Base-by-base conservation (phyloP, 2,797 vertebrate species). In the Acanthis flammea region DNA sequence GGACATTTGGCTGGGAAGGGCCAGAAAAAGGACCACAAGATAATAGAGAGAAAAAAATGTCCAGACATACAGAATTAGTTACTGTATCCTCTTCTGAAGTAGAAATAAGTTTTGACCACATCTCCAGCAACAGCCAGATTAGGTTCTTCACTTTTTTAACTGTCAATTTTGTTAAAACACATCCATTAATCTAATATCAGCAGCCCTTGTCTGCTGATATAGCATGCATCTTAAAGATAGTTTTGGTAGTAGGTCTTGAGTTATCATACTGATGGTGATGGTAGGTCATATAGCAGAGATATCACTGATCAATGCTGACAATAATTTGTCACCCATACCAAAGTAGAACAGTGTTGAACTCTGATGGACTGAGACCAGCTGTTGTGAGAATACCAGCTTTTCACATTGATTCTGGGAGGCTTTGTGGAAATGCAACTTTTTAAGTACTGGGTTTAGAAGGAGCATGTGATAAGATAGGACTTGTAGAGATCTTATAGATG, bases 301-400 rank as follows among this genome's bases (percentile, higher is more conserved):
- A 48, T 51, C 35, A 41, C 50, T 57, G 65, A 44, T 79, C 74
- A 77, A 79, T 55, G 23, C 42, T 58, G 28, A 70, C 44, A 78
- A 4, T 71, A 60, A 60, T 62, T 91, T 91, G 28, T 44, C 62
- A 75, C 31, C 22, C 14, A 8, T 62, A 27, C 14, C 65, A 48
- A 91, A 60, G 44, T 47, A 92, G 54, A 77, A 81, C 30, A 57
- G 33, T 70, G 78, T 4, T 86, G 75, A 92, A 66, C 81, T 94
- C 72, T 88, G 65, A 80, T 81, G 91, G 91, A 91, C 75, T 94
- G 89, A 67, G 53, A 83, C 31, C 37, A 87, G 39, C 13, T 84
- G 27, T 76, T 85, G 39, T 82, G 72, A 27, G 50, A 71, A 51
- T 67, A 44, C 3, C 61, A 77, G 27, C 35, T 90, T 83, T 75